Base-by-base conservation (phyloP, 2,888 invertebrate genomes). In the Neoitamus cyanurus region DNA sequence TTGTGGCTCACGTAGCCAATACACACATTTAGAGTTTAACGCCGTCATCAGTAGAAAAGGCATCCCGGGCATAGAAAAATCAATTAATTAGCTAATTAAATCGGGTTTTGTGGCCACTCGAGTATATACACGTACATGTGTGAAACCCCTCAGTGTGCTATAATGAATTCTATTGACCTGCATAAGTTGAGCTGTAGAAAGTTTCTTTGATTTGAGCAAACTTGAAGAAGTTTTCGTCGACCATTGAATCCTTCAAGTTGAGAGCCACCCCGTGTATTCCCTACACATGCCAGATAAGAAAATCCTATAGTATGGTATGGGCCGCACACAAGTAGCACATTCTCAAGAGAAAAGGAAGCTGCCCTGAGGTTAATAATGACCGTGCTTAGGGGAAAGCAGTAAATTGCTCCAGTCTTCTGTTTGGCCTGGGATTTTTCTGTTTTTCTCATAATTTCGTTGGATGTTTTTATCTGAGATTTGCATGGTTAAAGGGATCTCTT, bases 31-130 rank as follows among this genome's bases (percentile, higher is more conserved):
- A 0, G 77, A 77, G 25, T 77, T 77, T 77, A 77, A 77, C 42
- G 5, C 46, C 77, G 46, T 48, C 31, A 37, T n/a, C 42, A n/a
- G 46, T 6, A 42, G 46, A n/a, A 77, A 7, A 30, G 77, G n/a
- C 28, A 11, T 25, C 15, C 31, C 5, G 42, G 28, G 20, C n/a
- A 82, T 34, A 48, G 75, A 75, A 83, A 85, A 83, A 83, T 83
- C 75, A 83, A 83, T 83, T 83, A 85, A 85, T 85, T 85, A 85
- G 42, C 83, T 85, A 85, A 85, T 85, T 85, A 85, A 85, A 85
- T 85, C 69, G 75, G 73, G 69, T 85, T 84, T 68, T 83, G 58
- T 36, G 78, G 80, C 72, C 34, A 46, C 46, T 77, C 28, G 20
- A 6, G 5, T 37, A 9, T 9, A n/a, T 46, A 7, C n/a, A 46